Evolutionary conservation across 2,797 vertebrate genomes (phyloP).

Genomic region (Distichodus sexfasciatus): DNA sequence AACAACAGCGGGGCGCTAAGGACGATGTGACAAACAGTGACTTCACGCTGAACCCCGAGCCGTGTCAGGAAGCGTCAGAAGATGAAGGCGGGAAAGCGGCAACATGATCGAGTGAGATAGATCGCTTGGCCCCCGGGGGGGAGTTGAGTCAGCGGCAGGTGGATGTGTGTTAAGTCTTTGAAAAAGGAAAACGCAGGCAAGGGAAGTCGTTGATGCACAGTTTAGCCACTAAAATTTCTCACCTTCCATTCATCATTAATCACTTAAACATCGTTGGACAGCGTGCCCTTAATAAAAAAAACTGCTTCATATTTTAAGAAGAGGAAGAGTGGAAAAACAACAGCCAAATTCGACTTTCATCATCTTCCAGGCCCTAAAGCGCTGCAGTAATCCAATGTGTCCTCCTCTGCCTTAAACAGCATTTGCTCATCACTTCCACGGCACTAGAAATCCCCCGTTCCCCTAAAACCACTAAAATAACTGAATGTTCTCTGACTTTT

Average conservation of each 20-base stretch:
- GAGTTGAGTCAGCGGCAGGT: neutral
- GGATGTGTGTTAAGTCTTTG: constrained; percentile 2
- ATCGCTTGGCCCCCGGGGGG: neutral
- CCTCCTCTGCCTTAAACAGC: constrained; percentile 12
- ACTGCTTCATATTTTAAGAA: constrained; percentile 6
- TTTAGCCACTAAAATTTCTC: no score
- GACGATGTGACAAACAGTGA: constrained; percentile 42
- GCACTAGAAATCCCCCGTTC: constrained; percentile 19
- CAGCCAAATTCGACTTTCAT: constrained; percentile 30
- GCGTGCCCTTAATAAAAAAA: constrained; percentile 4
- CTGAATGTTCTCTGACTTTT: constrained; percentile 22
- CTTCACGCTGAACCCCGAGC: constrained; percentile 33
- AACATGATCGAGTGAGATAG: neutral
- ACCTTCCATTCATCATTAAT: no score
- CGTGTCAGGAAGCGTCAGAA: neutral
- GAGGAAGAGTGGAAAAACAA: neutral
- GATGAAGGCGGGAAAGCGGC: neutral
- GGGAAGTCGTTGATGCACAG: neutral
- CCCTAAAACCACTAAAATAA: constrained; percentile 12
- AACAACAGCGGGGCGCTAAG: constrained; percentile 35
- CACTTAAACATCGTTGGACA: no score
- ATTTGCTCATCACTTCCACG: constrained; percentile 3
- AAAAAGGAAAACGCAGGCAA: neutral
- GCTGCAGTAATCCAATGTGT: constrained; percentile 37
- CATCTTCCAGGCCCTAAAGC: constrained; percentile 9